These are phyloP conservation scores for Rhynchopsitta pachyrhyncha DNA, from an alignment of 2,113 vertebrate species.

Conservation along the genomic window DNA sequence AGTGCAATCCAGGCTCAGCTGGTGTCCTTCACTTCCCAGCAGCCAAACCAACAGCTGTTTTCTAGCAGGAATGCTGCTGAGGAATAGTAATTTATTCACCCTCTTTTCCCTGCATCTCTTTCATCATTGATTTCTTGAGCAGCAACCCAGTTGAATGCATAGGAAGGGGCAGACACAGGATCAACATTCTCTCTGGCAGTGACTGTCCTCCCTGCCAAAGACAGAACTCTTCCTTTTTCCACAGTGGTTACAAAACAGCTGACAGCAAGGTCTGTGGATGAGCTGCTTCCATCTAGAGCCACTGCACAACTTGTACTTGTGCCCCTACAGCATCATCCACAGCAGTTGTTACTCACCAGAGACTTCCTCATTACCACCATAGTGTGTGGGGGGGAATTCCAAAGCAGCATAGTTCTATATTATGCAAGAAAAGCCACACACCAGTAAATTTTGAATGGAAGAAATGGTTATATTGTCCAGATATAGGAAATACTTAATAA, in stretches of 20 bases:
- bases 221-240: not conserved
- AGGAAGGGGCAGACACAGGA: not conserved
- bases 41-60: not conserved
- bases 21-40: not conserved
- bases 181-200: not conserved
- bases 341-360: not conserved
- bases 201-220: not conserved
- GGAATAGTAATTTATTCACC: not conserved
- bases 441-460: constrained; percentile 24
- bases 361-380: not conserved
- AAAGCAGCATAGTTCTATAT: not conserved
- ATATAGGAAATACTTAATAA: constrained; percentile 54
- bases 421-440: constrained; percentile 6
- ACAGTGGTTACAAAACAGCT: not conserved
- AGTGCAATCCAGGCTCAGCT: not conserved
- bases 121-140: not conserved
- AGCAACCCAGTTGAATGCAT: not conserved
- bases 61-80: not conserved
- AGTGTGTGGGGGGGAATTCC: fast-evolving
- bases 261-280: not conserved
- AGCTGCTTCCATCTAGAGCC: not conserved
- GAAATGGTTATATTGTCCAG: constrained; percentile 48
- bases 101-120: not conserved
- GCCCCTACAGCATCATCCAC: not conserved
- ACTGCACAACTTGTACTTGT: not conserved